phyloP scores from a whole-genome alignment of 2,888 invertebrate species.

The Drosophila infuscata region DNA sequence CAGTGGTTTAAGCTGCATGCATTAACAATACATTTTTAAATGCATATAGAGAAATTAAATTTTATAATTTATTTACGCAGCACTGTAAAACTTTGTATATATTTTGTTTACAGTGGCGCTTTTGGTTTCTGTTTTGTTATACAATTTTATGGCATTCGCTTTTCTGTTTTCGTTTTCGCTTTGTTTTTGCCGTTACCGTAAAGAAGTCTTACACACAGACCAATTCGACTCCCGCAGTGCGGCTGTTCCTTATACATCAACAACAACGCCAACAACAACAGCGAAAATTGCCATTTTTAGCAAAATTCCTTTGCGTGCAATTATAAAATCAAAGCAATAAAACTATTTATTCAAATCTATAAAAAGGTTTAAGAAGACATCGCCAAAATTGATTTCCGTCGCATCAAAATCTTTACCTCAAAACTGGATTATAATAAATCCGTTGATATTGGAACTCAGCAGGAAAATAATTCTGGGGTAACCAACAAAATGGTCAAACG shows the following conservation, averaged over 20 bases:
- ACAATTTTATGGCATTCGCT: conserved; percentile 31
- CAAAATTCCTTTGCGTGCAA: conserved; percentile 7
- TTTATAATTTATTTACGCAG: conserved; percentile 5
- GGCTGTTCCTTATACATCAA: conserved; percentile 10
- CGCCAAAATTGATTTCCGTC: conserved; percentile 84
- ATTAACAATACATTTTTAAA: conserved; percentile 35
- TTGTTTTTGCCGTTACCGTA: conserved; percentile 39
- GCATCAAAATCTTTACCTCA: conserved; percentile 83
- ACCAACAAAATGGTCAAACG: conserved; percentile 85
- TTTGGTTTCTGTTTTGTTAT: conserved; percentile 26
- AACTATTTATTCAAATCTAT: conserved; percentile 29
- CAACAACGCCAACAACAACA: neutral
- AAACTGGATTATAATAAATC: conserved; percentile 85
- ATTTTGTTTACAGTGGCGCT: conserved; percentile 28
- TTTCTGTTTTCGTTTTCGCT: conserved; percentile 27
- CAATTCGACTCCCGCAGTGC: conserved; percentile 66
- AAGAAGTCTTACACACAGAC: conserved; percentile 17
- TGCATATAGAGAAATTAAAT: neutral
- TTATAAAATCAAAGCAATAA: neutral
- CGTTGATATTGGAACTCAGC: conserved; percentile 85
- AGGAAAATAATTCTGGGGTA: conserved; percentile 85
- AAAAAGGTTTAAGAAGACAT: conserved; percentile 63
- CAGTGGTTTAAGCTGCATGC: conserved; percentile 41
- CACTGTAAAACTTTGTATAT: conserved; percentile 10
- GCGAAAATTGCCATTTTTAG: neutral